A percentile compares a stretch with the other conserved stretches of the same genome.
phyloP scores from a whole-genome alignment of 2,113 vertebrate genomes.

The Eira barbara region DNA sequence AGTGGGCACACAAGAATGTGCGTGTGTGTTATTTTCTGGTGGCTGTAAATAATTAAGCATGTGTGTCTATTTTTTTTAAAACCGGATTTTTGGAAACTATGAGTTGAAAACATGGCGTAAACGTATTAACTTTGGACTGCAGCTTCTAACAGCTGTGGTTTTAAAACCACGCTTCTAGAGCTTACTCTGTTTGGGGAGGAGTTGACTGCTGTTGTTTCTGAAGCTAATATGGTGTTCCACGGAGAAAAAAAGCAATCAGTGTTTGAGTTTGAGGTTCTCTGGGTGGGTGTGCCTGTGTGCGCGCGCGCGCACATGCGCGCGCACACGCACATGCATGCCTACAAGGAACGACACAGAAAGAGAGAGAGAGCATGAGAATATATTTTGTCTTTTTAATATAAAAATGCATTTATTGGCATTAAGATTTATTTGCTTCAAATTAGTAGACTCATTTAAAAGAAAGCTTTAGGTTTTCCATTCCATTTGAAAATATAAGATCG shows the following conservation, averaged over 20 bases:
- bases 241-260: neutral
- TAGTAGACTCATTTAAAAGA: neutral
- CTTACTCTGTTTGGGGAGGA: neutral
- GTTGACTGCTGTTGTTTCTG: conserved; percentile 1
- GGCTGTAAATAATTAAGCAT: neutral
- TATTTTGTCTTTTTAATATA: neutral
- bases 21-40: neutral
- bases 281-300: accelerated
- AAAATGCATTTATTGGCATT: neutral
- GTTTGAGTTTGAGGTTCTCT: neutral
- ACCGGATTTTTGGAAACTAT: neutral
- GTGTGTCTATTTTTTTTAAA: neutral
- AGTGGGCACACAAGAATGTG: accelerated
- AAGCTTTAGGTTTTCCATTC: neutral
- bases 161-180: neutral
- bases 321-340: too few relatives aligned
- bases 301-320: neutral
- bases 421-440: neutral
- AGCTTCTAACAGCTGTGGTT: conserved; percentile 52
- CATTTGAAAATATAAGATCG: neutral
- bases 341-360: neutral
- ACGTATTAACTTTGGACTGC: neutral
- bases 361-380: too few relatives aligned
- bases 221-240: neutral
- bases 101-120: neutral